Evolutionary conservation across 2,113 vertebrate genomes (phyloP), one percentile per base, ranked within the genome.

Genomic region (Dasyurus viverrinus): DNA sequence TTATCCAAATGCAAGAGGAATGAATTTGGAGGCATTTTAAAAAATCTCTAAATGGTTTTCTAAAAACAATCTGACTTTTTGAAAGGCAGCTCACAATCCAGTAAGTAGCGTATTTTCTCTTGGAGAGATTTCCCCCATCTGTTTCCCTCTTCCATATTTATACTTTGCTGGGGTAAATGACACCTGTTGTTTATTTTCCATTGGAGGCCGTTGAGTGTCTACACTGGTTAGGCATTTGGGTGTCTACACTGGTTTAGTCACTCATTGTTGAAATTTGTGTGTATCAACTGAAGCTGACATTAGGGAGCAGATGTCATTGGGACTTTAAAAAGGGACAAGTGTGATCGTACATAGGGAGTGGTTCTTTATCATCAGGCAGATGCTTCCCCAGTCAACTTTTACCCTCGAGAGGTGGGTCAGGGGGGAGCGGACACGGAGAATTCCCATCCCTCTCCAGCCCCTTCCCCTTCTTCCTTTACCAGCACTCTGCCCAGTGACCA

Each of bases 1-100:
- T 97, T 97, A 95, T 96, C 95, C 94, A 94, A 95, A 93, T 92
- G 96, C 60, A 93, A 57, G 93, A 97, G 57, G 93, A 91, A 94
- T 94, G 93, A 90, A 93, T 93, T 68, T 54, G 57, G 55, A 94
- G 19, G 7, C 54, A 52, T 52, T 52, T 52, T 0, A 52, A 52
- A 52, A 52, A 52, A 52, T 42, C 68, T 84, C n/a, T 42, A 42
- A 42, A 36, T 42, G 68, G 68, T 84, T 84, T 84, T 42, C 16
- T 42, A 8, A 42, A 76, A 84, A 76, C 57, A 0, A 96, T 96
- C 94, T 55, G 47, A 93, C 54, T 22, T 53, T 91, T 54, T 9
- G 30, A 26, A 93, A 94, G 89, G 54, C 48, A 48, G 10, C 23
- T 90, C 0, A 0, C 0, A 3, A 5, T 89, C 68, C 47, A 0